A percentile compares a stretch with the other conserved stretches of the same genome.
These are phyloP conservation scores for Argyrosomus japonicus DNA, from an alignment of 2,113 vertebrate species.

Conservation along the genomic window DNA sequence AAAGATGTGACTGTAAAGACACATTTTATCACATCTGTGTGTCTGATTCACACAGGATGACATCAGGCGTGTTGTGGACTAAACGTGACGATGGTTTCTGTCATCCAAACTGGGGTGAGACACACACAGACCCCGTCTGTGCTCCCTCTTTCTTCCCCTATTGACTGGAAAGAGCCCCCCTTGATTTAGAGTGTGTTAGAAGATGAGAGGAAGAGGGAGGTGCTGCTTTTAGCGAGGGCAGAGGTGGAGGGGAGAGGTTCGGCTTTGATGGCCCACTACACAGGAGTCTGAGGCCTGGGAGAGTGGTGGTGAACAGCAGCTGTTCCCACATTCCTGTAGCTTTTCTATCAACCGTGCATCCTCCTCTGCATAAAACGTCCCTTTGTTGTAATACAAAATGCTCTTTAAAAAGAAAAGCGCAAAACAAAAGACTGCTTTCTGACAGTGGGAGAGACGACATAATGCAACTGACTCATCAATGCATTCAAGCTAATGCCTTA, in stretches of 20 bases:
- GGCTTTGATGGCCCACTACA: conserved; percentile 73
- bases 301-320: conserved; percentile 44
- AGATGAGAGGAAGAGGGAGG: conserved; percentile 69
- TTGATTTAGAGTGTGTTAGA: conserved; percentile 62
- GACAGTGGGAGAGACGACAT: conserved; percentile 42
- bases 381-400: conserved; percentile 57
- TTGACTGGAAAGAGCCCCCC: conserved; percentile 54
- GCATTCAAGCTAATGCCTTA: conserved; percentile 1
- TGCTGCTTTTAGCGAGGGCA: conserved; percentile 64
- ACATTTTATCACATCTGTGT: conserved; percentile 4
- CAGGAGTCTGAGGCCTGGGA: conserved; percentile 43
- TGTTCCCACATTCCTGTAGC: conserved; percentile 58
- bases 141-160: conserved; percentile 9
- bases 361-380: conserved; percentile 48
- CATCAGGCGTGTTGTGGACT: conserved; percentile 1
- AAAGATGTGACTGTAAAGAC: neutral
- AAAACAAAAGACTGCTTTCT: conserved; percentile 44
- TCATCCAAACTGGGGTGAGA: conserved; percentile 35
- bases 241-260: conserved; percentile 68
- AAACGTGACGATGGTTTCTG: conserved; percentile 43
- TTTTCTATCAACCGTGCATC: conserved; percentile 30
- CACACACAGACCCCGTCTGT: conserved; percentile 36
- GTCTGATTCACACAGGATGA: conserved; percentile 17
- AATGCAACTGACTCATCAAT: conserved; percentile 48
- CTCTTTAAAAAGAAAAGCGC: conserved; percentile 21